Evolutionary conservation across 2,888 invertebrate genomes (phyloP), one percentile per base, ranked within the genome.

Genomic region (Nasonia oneida): DNA sequence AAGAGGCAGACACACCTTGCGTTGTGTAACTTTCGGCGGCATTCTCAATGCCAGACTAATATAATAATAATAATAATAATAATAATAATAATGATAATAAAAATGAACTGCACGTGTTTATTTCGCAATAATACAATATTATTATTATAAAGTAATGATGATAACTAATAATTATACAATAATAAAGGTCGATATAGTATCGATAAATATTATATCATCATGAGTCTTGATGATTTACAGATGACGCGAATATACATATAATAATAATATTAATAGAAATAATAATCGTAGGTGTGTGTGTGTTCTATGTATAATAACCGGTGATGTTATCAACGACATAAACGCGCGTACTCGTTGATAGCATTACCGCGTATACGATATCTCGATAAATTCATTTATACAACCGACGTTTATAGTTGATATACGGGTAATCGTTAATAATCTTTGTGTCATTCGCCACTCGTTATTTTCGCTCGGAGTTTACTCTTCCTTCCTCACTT

Each of bases 321-420:
- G 70, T 79, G 77, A 82, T 80, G 80, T 76, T 87, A 84, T 75
- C 79, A 86, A 84, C 74, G 75, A 79, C 75, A 74, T 47, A 77
- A 61, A 87, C 18, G 57, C 71, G 76, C 18, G 10, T 67, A 84
- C 82, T 70, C 57, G 75, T 79, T 84, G 76, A 84, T 82, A 84
- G 82, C 64, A 84, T 86, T 87, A 85, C 85, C 84, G 85, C 85
- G 2, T 47, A 47, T 10, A 47, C 42, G 42, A 47, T 47, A 83
- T 85, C 23, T 61, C 88, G 87, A 90, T 91, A 90, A 90, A 91
- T 90, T 90, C 90, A 91, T 92, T 61, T 61, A 89, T 91, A 90
- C 90, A 92, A 89, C 88, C 87, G 88, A 89, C 88, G 88, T 88
- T 88, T 87, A 84, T 84, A 87, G 78, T 75, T 73, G 83, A 82